Evolutionary conservation across 1,140 invertebrate species (phyloP).

Genomic region (Trachymyrmex septentrionalis): DNA sequence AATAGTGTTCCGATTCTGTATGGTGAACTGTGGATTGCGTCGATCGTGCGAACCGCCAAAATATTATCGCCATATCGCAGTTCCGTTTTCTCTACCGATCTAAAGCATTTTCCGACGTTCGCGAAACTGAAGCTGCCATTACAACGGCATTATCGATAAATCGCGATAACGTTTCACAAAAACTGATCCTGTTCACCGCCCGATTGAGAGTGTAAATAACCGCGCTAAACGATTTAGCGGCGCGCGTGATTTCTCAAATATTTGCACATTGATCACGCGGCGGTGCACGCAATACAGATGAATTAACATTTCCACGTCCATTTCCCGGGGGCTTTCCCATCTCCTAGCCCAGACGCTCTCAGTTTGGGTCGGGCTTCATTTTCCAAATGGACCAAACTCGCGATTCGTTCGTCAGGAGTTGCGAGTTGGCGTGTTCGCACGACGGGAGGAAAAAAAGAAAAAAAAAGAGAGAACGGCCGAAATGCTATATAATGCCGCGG

Average conservation of each 20-base stretch:
- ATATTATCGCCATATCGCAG: slow-evolving; percentile 18
- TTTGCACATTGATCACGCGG: slow-evolving; percentile 71
- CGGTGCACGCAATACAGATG: slow-evolving; percentile 48
- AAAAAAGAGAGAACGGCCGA: neutral
- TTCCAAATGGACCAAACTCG: slow-evolving; percentile 73
- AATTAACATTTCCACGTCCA: slow-evolving; percentile 72
- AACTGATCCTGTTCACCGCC: neutral
- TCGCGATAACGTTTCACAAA: slow-evolving; percentile 14
- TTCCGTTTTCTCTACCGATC: neutral
- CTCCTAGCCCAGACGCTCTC: slow-evolving; percentile 26
- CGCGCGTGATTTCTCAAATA: slow-evolving; percentile 74
- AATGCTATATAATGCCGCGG: slow-evolving; percentile 8
- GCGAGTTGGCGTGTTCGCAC: slow-evolving; percentile 37
- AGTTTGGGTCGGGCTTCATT: slow-evolving; percentile 66
- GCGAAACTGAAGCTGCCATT: slow-evolving; percentile 15
- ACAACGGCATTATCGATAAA: slow-evolving; percentile 28
- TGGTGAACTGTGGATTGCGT: neutral
- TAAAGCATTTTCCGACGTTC: neutral
- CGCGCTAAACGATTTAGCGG: slow-evolving; percentile 70
- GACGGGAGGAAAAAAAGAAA: neutral
- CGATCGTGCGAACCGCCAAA: neutral
- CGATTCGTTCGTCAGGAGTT: slow-evolving; percentile 59
- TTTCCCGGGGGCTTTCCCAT: slow-evolving; percentile 28
- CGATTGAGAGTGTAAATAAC: slow-evolving; percentile 57
- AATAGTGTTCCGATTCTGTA: slow-evolving; percentile 4